Base-by-base conservation (phyloP, 2,888 invertebrate species). In the Xanthia icteritia region DNA sequence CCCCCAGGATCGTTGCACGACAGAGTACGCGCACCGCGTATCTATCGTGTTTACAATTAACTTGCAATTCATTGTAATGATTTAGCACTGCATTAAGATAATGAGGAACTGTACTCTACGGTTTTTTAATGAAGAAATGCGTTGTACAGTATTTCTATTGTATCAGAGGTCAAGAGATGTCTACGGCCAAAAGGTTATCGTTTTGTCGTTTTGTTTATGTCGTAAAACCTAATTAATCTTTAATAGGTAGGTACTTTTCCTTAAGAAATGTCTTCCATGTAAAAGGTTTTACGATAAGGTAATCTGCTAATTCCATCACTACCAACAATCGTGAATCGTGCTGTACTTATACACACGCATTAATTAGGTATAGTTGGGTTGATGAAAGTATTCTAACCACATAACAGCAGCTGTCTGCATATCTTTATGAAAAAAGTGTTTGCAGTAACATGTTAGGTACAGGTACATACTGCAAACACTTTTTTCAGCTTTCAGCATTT, bases 1-100 rank as follows among this genome's bases (percentile, higher is more conserved):
- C 81, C 84, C 88, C 89, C 87, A 84, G 73, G 87, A 83, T 79
- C 79, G 85, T 76, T 88, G 83, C 74, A 64, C 82, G 71, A 67
- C 76, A 77, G 67, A 73, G 69, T 54, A 71, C 77, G 66, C n/a
- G 39, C 54, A 61, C 58, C 56, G 60, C 70, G 58, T 65, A 85
- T 73, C 42, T 65, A 85, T 73, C 42, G 69, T 86, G 83, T 70
- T 70, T 75, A 77, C 77, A 85, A 86, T 85, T 86, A 78, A 66
- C 56, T 73, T 64, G 76, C 64, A 76, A 74, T 86, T 84, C 82
- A 82, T 77, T 79, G 63, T 70, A 76, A 60, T 84, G 79, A 81
- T 87, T 79, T 74, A 88, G 61, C 77, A 51, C 13, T 45, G 6
- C 48, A 64, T 76, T 76, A 17, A 75, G 84, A 86, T 86, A 82